phyloP scores from a whole-genome alignment of 2,888 invertebrate species.

The Hydrotaea cyrtoneurina region DNA sequence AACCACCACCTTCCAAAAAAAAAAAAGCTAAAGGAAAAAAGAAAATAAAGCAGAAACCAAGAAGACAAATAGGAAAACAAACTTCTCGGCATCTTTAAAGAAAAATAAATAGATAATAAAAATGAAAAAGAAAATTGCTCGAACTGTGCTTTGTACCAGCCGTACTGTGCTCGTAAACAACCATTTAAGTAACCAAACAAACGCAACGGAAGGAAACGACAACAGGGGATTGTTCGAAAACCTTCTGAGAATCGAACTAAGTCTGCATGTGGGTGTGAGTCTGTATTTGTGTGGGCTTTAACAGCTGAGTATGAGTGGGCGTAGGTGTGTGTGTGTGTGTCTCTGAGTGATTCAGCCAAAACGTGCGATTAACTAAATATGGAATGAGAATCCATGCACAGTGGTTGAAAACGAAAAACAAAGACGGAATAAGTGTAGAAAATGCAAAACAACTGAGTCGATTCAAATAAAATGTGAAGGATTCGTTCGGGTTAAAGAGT shows the following conservation, averaged over 20 bases:
- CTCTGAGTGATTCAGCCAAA: constrained; percentile 2
- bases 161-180: not conserved
- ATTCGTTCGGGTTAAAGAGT: too few species aligned
- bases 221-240: constrained; percentile 38
- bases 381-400: not conserved
- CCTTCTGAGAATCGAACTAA: constrained; percentile 10
- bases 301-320: constrained; percentile 21
- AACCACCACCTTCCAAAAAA: constrained; percentile 3
- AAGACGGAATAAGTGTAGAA: too few species aligned
- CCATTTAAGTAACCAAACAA: constrained; percentile 8
- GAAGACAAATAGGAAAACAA: not conserved
- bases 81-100: constrained; percentile 46
- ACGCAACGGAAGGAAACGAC: not conserved
- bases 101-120: constrained; percentile 24
- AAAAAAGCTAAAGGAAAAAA: not conserved
- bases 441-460: too few species aligned
- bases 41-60: too few species aligned
- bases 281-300: constrained; percentile 63
- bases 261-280: not conserved
- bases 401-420: not conserved
- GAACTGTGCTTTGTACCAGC: constrained; percentile 17
- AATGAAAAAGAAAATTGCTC: constrained; percentile 3
- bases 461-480: too few species aligned
- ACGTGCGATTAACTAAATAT: not conserved
- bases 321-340: constrained; percentile 39